Evolutionary conservation across 2,888 invertebrate species (phyloP).

Genomic region (Rhingia campestris): DNA sequence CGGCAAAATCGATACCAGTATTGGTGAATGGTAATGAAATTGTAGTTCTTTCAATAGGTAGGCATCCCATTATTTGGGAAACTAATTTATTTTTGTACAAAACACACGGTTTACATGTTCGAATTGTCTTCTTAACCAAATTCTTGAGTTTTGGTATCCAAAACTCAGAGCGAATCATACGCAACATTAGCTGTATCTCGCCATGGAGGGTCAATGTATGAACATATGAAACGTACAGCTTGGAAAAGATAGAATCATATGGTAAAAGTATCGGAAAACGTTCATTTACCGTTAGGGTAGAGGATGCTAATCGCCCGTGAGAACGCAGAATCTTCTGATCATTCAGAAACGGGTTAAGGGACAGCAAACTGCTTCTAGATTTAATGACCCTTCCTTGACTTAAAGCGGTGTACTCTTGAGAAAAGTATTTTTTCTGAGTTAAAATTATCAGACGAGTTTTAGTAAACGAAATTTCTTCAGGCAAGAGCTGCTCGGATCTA

Average conservation of each 20-base stretch:
- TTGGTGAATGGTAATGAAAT: not conserved
- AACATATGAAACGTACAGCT: not conserved
- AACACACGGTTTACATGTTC: not conserved
- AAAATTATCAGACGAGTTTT: not conserved
- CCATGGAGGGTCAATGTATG: not conserved
- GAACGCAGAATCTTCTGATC: not conserved
- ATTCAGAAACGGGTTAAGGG: not conserved
- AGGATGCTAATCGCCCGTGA: not conserved
- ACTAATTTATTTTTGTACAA: not conserved
- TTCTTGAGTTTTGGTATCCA: not conserved
- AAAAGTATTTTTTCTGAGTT: not conserved
- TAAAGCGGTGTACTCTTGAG: not conserved
- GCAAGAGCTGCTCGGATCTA: not conserved
- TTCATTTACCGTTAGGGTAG: not conserved
- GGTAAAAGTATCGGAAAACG: not conserved
- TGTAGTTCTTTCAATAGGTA: not conserved
- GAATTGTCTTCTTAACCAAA: slow-evolving; percentile 4
- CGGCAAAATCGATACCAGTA: slow-evolving; percentile 25
- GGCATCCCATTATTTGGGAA: not conserved
- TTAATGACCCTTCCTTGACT: not conserved
- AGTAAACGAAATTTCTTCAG: not conserved
- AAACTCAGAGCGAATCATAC: not conserved
- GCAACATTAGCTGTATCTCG: not conserved
- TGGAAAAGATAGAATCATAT: not conserved
- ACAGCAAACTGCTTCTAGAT: not conserved